Conservation (phyloP, 2,797 vertebrate genomes). For the Choloepus didactylus region DNA sequence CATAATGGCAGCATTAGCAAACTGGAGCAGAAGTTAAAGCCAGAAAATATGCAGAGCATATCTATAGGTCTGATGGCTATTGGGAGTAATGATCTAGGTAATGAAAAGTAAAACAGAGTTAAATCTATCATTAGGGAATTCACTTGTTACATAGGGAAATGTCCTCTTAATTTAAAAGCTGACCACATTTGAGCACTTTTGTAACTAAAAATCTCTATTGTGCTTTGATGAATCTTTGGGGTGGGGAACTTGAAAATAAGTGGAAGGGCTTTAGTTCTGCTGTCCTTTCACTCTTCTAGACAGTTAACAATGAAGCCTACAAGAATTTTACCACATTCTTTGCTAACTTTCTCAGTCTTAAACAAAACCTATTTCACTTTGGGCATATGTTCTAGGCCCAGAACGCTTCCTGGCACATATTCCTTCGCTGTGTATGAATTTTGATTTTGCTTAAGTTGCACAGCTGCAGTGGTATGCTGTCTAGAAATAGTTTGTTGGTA, state of each 20-base stretch:
- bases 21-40: background rate
- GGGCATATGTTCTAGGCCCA: constrained; percentile 31
- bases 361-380: background rate
- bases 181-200: background rate
- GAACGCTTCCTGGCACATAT: constrained; percentile 13
- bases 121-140: background rate
- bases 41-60: background rate
- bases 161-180: background rate
- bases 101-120: background rate
- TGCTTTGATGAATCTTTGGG: background rate
- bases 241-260: background rate
- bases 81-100: background rate
- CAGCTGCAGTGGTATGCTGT: constrained; percentile 53
- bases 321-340: background rate
- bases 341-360: background rate
- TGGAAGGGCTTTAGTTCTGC: background rate
- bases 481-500: constrained; percentile 72
- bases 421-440: background rate
- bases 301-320: background rate
- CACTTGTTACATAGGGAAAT: background rate
- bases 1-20: too few relatives aligned
- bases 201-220: background rate
- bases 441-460: constrained; percentile 45
- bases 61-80: background rate
- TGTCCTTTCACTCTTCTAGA: background rate